Evolutionary conservation across 2,797 vertebrate genomes (phyloP).

Genomic region (Pelodytes ibericus): DNA sequence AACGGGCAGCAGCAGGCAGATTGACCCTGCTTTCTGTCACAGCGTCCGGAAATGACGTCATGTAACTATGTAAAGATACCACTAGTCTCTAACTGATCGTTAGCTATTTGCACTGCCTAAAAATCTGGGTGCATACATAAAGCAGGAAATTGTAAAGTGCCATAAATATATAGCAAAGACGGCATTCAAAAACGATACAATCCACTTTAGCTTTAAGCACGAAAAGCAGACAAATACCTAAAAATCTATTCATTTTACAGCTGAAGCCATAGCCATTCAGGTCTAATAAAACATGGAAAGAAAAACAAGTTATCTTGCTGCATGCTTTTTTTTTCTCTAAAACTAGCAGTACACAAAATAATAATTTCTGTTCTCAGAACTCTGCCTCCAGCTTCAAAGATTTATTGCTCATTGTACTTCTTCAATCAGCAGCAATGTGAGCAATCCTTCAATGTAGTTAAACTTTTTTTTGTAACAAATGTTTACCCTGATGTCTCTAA

Average conservation of each 20-base stretch:
- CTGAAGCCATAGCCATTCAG: conserved; percentile 33
- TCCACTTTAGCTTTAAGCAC: background rate
- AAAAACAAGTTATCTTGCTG: conserved; percentile 46
- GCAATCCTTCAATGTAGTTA: conserved; percentile 50
- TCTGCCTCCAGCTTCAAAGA: conserved; percentile 45
- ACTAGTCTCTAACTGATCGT: too few relatives aligned
- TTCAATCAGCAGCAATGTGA: conserved; percentile 44
- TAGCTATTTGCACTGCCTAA: too few relatives aligned
- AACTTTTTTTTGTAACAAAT: conserved; percentile 41
- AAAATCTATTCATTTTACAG: conserved; percentile 43
- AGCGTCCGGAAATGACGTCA: too few relatives aligned
- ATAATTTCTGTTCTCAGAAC: conserved; percentile 41
- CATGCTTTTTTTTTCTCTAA: conserved; percentile 29
- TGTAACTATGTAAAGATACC: too few relatives aligned
- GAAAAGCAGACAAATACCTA: background rate
- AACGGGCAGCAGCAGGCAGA: too few relatives aligned
- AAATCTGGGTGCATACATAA: too few relatives aligned
- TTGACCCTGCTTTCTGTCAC: too few relatives aligned
- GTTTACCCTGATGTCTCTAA: conserved; percentile 29
- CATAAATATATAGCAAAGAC: background rate
- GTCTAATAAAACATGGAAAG: conserved; percentile 42
- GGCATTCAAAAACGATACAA: background rate
- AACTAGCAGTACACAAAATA: conserved; percentile 39
- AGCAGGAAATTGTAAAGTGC: background rate
- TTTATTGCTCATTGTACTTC: conserved; percentile 44